These are phyloP conservation scores for Piscicola geometra DNA, from an alignment of 2,888 invertebrate species.

Conservation along the genomic window DNA sequence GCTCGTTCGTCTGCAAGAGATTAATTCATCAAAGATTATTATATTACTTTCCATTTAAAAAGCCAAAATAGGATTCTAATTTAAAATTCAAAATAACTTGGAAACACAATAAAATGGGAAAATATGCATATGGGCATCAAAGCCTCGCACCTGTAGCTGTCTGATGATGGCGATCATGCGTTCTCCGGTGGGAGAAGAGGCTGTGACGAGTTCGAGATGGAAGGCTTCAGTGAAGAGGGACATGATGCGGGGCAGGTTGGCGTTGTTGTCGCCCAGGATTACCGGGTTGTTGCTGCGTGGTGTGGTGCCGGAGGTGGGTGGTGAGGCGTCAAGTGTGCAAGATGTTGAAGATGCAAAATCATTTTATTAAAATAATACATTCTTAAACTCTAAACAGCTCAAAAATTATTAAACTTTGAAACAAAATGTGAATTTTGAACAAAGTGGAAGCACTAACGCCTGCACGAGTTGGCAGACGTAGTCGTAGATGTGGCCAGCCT, in stretches of 20 bases:
- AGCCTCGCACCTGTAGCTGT: constrained; percentile 79
- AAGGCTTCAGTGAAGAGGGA: constrained; percentile 85
- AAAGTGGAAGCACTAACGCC: constrained; percentile 37
- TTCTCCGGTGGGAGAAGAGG: constrained; percentile 67
- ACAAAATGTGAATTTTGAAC: background rate
- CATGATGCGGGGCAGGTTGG: constrained; percentile 81
- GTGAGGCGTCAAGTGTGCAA: too few relatives aligned
- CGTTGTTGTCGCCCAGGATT: constrained; percentile 77
- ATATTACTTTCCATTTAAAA: background rate
- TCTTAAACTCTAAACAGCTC: background rate
- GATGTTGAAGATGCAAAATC: too few relatives aligned
- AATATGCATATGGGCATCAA: too few relatives aligned
- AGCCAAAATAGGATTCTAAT: too few relatives aligned
- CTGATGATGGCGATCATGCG: constrained; percentile 79
- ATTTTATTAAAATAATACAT: too few relatives aligned
- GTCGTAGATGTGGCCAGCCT: constrained; percentile 89
- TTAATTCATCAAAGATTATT: constrained; percentile 8
- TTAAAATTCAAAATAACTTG: constrained; percentile 7
- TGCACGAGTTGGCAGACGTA: constrained; percentile 73
- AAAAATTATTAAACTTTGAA: background rate
- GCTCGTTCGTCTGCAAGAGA: constrained; percentile 66
- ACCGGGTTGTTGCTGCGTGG: constrained; percentile 69
- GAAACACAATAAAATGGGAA: background rate
- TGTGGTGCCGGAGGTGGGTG: too few relatives aligned
- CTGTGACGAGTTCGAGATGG: constrained; percentile 73